phyloP scores from a whole-genome alignment of 2,113 vertebrate species.

The Junco hyemalis region DNA sequence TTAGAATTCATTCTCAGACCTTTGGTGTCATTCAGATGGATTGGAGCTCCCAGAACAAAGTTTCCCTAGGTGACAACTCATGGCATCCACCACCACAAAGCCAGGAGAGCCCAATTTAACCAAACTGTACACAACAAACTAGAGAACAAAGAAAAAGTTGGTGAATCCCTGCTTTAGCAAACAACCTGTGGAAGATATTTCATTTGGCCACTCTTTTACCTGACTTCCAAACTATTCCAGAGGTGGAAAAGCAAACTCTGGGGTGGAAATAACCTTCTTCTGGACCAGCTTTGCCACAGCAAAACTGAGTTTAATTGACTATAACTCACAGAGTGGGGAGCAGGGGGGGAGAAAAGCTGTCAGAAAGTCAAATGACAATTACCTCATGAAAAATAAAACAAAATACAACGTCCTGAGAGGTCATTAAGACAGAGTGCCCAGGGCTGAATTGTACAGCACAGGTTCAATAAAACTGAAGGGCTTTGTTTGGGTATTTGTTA shows the following conservation, averaged over 20 bases:
- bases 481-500: background rate
- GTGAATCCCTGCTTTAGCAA: background rate
- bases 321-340: background rate
- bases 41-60: background rate
- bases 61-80: background rate
- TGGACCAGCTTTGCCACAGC: background rate
- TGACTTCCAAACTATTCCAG: conserved; percentile 18
- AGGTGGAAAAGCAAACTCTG: background rate
- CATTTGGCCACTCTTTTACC: background rate
- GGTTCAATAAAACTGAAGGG: background rate
- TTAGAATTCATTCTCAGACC: background rate
- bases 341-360: background rate
- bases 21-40: background rate
- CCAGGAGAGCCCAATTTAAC: background rate
- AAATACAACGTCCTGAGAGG: background rate
- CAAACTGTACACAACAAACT: background rate
- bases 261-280: background rate
- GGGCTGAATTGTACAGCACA: background rate
- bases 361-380: conserved; percentile 29
- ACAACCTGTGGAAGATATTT: conserved; percentile 2
- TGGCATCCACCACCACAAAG: background rate
- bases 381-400: conserved; percentile 14
- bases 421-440: background rate
- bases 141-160: background rate
- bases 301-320: background rate